Conservation (phyloP, 2,113 vertebrate genomes). For the Atractosteus spatula region DNA sequence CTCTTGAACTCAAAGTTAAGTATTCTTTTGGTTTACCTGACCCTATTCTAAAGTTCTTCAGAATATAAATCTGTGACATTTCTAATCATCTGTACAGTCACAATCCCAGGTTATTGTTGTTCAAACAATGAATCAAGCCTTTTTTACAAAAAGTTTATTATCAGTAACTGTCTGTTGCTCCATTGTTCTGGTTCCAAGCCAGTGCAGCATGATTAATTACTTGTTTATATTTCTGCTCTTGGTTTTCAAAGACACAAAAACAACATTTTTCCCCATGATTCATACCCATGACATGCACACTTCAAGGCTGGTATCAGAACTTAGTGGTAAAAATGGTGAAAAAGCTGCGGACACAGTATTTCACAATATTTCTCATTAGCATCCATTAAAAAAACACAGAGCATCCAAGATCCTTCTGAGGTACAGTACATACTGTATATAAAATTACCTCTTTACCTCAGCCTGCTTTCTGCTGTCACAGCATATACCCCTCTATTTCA, state of each 20-base stretch:
- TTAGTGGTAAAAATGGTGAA: background rate
- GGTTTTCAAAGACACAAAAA: background rate
- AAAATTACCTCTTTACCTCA: background rate
- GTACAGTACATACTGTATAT: no score
- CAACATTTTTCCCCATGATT: background rate
- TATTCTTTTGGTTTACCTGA: background rate
- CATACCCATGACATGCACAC: background rate
- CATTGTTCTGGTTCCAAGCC: background rate
- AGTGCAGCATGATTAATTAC: background rate
- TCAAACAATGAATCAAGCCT: background rate
- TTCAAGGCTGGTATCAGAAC: background rate
- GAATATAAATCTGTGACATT: background rate
- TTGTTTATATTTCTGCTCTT: background rate
- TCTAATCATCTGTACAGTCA: background rate
- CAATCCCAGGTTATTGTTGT: background rate
- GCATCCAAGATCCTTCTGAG: background rate
- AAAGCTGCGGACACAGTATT: background rate
- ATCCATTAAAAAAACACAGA: background rate
- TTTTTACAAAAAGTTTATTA: background rate
- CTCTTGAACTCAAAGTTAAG: no score
- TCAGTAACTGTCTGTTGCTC: background rate
- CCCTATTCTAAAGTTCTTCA: background rate
- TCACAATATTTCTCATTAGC: background rate
- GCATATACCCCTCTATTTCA: background rate
- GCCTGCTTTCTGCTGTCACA: background rate